phyloP scores from a whole-genome alignment of 2,113 vertebrate species.

The Poicephalus gulielmi region DNA sequence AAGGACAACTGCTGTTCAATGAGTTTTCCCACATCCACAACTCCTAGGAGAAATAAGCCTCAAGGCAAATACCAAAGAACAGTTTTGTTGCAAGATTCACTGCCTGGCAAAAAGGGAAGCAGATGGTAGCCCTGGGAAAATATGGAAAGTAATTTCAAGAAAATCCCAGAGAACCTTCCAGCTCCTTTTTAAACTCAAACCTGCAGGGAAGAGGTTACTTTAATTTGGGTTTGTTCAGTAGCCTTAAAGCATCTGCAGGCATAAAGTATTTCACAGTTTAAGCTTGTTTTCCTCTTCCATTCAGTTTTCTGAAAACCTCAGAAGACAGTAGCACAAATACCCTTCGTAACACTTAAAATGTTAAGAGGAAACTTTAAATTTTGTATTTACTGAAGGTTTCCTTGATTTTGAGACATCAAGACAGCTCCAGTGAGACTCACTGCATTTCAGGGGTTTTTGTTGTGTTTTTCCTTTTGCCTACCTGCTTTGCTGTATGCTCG shows the following conservation, averaged over 20 bases:
- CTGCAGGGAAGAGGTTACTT: not conserved
- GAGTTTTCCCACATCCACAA: not conserved
- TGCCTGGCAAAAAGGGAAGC: not conserved
- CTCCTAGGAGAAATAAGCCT: not conserved
- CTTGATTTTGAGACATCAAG: not conserved
- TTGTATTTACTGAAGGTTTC: not conserved
- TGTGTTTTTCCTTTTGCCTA: not conserved
- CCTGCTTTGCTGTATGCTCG: not conserved
- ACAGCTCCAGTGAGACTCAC: not conserved
- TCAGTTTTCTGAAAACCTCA: not conserved
- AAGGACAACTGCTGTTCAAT: not conserved
- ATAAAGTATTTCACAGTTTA: not conserved
- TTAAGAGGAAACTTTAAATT: not conserved
- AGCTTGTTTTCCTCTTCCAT: not conserved
- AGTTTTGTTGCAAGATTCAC: not conserved
- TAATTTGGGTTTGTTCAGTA: not conserved
- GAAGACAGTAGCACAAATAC: not conserved
- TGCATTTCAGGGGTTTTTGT: not conserved
- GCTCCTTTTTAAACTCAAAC: not conserved
- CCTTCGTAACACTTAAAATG: not conserved
- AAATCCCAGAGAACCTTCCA: not conserved
- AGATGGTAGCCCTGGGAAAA: not conserved
- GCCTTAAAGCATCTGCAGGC: not conserved
- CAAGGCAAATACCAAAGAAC: not conserved
- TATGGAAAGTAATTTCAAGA: not conserved